A percentile compares a stretch with the other conserved stretches of the same genome.
Evolutionary conservation across 1,140 invertebrate genomes (phyloP).

Genomic region (Bombus polaris): DNA sequence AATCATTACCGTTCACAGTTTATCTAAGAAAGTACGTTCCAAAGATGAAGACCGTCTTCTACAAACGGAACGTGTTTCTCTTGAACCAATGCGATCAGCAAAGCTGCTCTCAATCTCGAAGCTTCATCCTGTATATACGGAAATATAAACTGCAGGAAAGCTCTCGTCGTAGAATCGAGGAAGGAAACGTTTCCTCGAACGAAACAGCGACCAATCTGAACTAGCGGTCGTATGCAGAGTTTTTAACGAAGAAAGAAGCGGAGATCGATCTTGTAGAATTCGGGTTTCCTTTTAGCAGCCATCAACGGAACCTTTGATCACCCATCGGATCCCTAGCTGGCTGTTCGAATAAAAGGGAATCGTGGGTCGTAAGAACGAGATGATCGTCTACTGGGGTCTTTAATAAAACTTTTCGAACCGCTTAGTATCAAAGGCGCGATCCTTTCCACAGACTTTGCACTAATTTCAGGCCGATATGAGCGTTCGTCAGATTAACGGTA

Average conservation of each 20-base stretch:
- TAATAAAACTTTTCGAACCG: slow-evolving; percentile 35
- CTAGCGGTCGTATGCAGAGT: background rate
- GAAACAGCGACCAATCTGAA: background rate
- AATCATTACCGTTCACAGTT: too few relatives aligned
- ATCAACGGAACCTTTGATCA: slow-evolving; percentile 32
- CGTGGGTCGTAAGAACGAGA: background rate
- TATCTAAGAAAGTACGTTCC: too few relatives aligned
- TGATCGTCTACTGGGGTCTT: background rate
- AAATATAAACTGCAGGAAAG: background rate
- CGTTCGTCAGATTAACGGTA: background rate
- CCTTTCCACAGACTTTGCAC: background rate
- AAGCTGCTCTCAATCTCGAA: too few relatives aligned
- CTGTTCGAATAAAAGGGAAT: slow-evolving; percentile 1
- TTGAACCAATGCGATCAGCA: too few relatives aligned
- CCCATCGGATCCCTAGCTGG: background rate
- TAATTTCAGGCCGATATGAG: background rate
- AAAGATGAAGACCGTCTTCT: too few relatives aligned
- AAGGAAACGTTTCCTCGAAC: background rate
- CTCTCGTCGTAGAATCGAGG: too few relatives aligned
- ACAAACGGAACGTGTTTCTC: too few relatives aligned
- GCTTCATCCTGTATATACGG: too few relatives aligned
- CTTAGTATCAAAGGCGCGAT: background rate
- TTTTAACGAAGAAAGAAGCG: background rate
- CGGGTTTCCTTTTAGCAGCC: slow-evolving; percentile 26
- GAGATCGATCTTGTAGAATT: background rate